These are phyloP conservation scores for Peribatodes rhomboidaria DNA, from an alignment of 2,888 invertebrate genomes.

Conservation along the genomic window DNA sequence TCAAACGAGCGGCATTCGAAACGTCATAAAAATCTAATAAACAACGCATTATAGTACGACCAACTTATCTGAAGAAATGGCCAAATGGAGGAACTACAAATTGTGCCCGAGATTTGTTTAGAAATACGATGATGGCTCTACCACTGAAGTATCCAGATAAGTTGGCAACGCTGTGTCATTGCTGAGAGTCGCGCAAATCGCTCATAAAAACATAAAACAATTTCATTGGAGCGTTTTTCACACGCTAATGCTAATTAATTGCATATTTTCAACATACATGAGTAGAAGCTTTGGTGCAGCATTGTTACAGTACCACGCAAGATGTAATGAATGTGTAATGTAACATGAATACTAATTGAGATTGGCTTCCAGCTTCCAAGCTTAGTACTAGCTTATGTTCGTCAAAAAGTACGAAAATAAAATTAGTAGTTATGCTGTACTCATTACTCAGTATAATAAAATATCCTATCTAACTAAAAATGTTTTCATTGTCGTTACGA, in stretches of 20 bases:
- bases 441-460: too few relatives aligned
- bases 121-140: background rate
- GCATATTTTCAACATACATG: slow-evolving; percentile 62
- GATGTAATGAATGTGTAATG: slow-evolving; percentile 14
- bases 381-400: too few relatives aligned
- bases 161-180: slow-evolving; percentile 23
- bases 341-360: background rate
- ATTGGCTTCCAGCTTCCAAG: background rate
- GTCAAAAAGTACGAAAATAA: too few relatives aligned
- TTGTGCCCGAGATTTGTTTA: too few relatives aligned
- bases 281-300: slow-evolving; percentile 20
- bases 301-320: background rate
- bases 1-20: slow-evolving; percentile 33
- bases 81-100: background rate
- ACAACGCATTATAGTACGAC: slow-evolving; percentile 39
- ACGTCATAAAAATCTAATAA: slow-evolving; percentile 47
- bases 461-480: too few relatives aligned
- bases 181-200: slow-evolving; percentile 40
- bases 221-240: slow-evolving; percentile 59
- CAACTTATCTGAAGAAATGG: background rate
- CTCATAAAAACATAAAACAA: slow-evolving; percentile 51
- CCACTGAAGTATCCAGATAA: background rate
- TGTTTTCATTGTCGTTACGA: too few relatives aligned
- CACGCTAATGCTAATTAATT: slow-evolving; percentile 75
- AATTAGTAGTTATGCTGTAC: too few relatives aligned